Conservation (phyloP, 2,888 invertebrate species). For the Exocentrus adspersus region DNA sequence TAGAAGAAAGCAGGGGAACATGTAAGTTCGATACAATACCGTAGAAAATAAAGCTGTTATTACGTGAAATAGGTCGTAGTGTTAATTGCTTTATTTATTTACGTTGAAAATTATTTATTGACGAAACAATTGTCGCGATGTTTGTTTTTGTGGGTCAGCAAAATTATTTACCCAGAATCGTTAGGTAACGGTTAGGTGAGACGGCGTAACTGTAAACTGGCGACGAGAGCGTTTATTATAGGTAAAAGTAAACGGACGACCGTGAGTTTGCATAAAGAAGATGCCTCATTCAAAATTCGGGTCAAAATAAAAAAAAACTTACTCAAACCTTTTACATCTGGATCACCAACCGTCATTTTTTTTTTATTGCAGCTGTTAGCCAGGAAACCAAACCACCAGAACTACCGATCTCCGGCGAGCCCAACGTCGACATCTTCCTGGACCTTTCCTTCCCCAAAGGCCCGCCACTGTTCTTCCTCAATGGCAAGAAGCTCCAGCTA, state of each 20-base stretch:
- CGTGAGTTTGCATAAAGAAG: no score
- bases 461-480: conserved; percentile 79
- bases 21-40: conserved; percentile 71
- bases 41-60: not conserved
- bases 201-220: conserved; percentile 15
- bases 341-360: no score
- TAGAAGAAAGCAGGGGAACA: conserved; percentile 86
- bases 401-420: conserved; percentile 86
- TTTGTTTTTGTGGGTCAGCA: conserved; percentile 19
- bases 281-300: no score
- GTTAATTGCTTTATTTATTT: conserved; percentile 5
- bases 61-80: conserved; percentile 6
- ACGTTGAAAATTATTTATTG: not conserved
- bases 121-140: conserved; percentile 8
- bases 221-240: no score
- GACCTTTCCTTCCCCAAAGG: conserved; percentile 85
- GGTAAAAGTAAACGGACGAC: no score
- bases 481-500: conserved; percentile 83
- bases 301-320: no score
- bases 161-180: conserved; percentile 3
- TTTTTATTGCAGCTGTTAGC: conserved; percentile 66
- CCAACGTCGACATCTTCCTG: conserved; percentile 79
- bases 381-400: conserved; percentile 84
- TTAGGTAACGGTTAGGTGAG: conserved; percentile 13
- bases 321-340: no score